These are phyloP conservation scores for Drosophila auraria DNA, from an alignment of 1,140 invertebrate genomes.

Conservation along the genomic window DNA sequence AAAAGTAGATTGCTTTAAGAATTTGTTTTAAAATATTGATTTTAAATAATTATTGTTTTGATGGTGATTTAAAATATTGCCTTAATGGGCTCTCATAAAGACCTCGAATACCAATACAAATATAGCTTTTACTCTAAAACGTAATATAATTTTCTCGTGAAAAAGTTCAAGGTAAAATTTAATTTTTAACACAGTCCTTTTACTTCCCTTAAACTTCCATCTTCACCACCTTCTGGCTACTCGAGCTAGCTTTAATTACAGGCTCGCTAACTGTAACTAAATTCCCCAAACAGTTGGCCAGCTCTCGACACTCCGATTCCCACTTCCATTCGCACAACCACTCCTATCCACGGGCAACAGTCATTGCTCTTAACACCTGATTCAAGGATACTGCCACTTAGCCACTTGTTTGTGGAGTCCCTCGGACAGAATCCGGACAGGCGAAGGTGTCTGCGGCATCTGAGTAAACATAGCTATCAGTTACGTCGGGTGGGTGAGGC, in stretches of 20 bases:
- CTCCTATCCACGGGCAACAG: constrained; percentile 7
- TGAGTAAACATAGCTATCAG: constrained; percentile 62
- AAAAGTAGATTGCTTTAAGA: too few species aligned
- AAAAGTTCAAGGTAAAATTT: too few species aligned
- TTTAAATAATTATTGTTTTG: too few species aligned
- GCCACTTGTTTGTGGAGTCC: constrained; percentile 52
- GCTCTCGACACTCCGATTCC: background rate
- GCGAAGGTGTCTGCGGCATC: constrained; percentile 36
- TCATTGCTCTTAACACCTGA: constrained; percentile 57
- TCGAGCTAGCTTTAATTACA: constrained; percentile 33
- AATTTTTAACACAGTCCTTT: too few species aligned
- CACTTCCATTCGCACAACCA: background rate
- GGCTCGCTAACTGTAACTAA: constrained; percentile 21
- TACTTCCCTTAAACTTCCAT: background rate
- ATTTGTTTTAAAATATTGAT: too few species aligned
- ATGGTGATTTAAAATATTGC: too few species aligned
- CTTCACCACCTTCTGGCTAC: too few species aligned
- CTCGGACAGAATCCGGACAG: constrained; percentile 7
- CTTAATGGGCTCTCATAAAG: too few species aligned
- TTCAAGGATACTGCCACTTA: constrained; percentile 59
- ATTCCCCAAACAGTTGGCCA: constrained; percentile 10
- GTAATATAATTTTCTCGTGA: too few species aligned
- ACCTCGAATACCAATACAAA: too few species aligned
- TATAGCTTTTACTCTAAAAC: too few species aligned
- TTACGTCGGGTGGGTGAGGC: constrained; percentile 12